Base-by-base conservation (phyloP, 2,888 invertebrate species). In the Camponotus fellah region DNA sequence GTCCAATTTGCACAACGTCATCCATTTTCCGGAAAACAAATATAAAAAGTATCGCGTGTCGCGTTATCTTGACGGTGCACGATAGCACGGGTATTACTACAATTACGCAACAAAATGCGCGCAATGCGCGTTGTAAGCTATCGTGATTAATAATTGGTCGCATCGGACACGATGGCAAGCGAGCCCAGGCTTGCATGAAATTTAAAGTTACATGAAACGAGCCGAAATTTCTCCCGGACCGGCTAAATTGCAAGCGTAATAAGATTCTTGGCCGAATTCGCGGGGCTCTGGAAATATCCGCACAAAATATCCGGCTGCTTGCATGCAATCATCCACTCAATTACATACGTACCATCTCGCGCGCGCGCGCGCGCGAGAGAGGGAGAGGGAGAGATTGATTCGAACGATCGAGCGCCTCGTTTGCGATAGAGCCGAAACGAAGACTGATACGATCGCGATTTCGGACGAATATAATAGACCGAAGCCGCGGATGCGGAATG, bases 271-370 rank as follows among this genome's bases (percentile, higher is more conserved):
- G 46, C 21, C 79, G 79, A 80, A 80, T 71, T 46, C 72, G 58
- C 26, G 66, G 10, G 43, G n/a, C n/a, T 53, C 34, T 71, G 79
- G 26, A 80, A 80, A 80, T 80, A 80, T 80, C 26, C 79, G 79
- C 46, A 60, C 79, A 60, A 80, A 71, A 80, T 80, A 80, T 80
- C 79, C 72, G 72, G 60, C 71, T 49, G 72, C 79, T 71, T 71
- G 79, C 79, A 80, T 80, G 79, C 79, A 80, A 80, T 80, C 79
- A 80, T 80, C 79, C 72, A 80, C 79, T 80, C 79, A 80, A 80
- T 80, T 80, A 80, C 79, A 80, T 80, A 79, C 71, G 79, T 79
- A 79, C 69, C 79, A 53, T 26, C 49, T 26, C 53, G 32, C 76
- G 32, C 68, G 76, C 65, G n/a, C 56, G 12, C n/a, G 34, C 3